Evolutionary conservation across 2,113 vertebrate genomes (phyloP).

Genomic region (Anarhynchus alexandrinus): DNA sequence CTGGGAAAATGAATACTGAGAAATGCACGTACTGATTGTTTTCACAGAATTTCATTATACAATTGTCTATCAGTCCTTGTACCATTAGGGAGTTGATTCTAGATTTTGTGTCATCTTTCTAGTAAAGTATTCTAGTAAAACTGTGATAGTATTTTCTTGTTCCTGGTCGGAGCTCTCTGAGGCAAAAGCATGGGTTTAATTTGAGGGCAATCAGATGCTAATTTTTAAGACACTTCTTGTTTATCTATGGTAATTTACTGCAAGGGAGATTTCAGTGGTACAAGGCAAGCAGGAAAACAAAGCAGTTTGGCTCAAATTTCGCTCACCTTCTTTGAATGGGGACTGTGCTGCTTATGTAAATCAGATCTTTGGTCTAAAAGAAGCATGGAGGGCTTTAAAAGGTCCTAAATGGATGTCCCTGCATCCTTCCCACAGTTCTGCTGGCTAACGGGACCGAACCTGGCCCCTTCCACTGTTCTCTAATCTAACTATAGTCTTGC

Average conservation of each 20-base stretch:
- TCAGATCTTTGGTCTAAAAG: not conserved
- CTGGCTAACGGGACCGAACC: not conserved
- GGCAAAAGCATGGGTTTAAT: not conserved
- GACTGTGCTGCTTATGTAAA: not conserved
- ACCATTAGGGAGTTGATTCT: not conserved
- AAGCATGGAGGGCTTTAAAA: not conserved
- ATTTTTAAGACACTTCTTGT: slow-evolving; percentile 11
- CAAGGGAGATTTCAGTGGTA: not conserved
- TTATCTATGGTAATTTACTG: slow-evolving; percentile 6
- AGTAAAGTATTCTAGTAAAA: not conserved
- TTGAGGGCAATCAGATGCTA: slow-evolving; percentile 25
- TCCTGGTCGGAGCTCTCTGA: not conserved
- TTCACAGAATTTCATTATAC: not conserved
- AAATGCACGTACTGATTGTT: not conserved
- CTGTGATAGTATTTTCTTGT: not conserved
- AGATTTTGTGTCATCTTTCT: not conserved
- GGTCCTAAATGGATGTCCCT: not conserved
- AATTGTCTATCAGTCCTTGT: not conserved
- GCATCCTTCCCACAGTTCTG: not conserved
- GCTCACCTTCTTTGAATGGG: not conserved
- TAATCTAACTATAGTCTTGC: not conserved
- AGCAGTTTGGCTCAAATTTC: slow-evolving; percentile 18
- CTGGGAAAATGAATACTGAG: not conserved
- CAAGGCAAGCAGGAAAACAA: not conserved
- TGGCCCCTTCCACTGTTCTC: not conserved